These are phyloP conservation scores for Bos javanicus DNA, from an alignment of 2,113 vertebrate genomes.

Conservation along the genomic window DNA sequence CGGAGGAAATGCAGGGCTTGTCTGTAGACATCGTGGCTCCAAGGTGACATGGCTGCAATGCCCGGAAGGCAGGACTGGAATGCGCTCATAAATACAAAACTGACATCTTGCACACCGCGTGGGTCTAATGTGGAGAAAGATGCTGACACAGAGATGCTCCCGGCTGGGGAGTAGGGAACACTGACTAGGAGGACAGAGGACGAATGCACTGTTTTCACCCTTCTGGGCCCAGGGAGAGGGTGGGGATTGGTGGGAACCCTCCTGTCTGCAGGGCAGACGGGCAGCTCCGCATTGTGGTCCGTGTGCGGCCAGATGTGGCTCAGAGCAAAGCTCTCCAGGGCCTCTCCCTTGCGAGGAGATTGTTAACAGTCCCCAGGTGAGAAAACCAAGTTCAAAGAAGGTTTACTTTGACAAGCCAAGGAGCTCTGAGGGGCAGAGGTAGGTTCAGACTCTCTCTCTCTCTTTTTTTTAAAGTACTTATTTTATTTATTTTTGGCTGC, in stretches of 20 bases:
- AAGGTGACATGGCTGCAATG: not conserved
- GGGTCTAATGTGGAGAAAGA: not conserved
- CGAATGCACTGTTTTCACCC: accelerated
- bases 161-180: not conserved
- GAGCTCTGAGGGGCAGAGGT: not conserved
- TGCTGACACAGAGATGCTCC: not conserved
- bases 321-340: not conserved
- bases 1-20: too few species aligned
- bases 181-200: not conserved
- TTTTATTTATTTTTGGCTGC: not conserved
- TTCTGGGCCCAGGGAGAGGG: not conserved
- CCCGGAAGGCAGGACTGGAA: not conserved
- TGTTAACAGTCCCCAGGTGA: not conserved
- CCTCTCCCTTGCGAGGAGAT: accelerated
- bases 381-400: not conserved
- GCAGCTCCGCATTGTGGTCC: accelerated
- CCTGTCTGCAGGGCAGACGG: too few species aligned
- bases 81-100: not conserved
- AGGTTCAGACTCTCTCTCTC: not conserved
- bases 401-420: not conserved
- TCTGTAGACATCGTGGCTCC: accelerated
- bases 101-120: accelerated
- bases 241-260: accelerated
- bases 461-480: not conserved
- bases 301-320: not conserved